phyloP scores from a whole-genome alignment of 2,888 invertebrate genomes.

The Trissolcus brochymenae region DNA sequence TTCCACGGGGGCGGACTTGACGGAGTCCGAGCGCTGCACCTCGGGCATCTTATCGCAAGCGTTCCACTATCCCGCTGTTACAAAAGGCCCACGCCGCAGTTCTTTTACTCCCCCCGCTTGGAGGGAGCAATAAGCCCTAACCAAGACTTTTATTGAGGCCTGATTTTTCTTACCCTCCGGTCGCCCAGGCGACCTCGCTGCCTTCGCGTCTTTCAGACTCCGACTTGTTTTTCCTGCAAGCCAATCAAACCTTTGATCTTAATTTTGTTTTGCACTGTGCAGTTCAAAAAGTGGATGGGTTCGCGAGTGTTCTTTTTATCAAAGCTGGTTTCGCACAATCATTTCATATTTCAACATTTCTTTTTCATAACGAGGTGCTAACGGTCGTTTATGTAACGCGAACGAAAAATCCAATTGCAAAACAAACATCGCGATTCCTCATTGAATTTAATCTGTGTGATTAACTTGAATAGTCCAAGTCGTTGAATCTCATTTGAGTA shows the following conservation, averaged over 20 bases:
- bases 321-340: no score
- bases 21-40: slow-evolving; percentile 79
- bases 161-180: slow-evolving; percentile 46
- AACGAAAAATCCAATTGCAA: no score
- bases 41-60: slow-evolving; percentile 77
- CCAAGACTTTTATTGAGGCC: slow-evolving; percentile 33
- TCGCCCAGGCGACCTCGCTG: slow-evolving; percentile 38
- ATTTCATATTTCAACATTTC: no score
- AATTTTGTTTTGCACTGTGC: slow-evolving; percentile 38
- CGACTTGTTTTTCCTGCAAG: slow-evolving; percentile 67
- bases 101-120: slow-evolving; percentile 41
- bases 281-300: not conserved
- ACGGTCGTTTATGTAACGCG: no score
- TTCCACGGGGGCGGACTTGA: slow-evolving; percentile 66
- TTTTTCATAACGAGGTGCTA: no score
- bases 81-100: slow-evolving; percentile 61
- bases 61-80: slow-evolving; percentile 65
- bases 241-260: slow-evolving; percentile 68
- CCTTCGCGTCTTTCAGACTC: not conserved
- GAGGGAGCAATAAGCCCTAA: slow-evolving; percentile 33
- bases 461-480: not conserved
- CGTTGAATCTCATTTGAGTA: not conserved
- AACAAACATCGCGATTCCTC: no score
- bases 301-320: not conserved
- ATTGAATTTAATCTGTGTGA: not conserved